Evolutionary conservation across 2,888 invertebrate genomes (phyloP), one percentile per base, ranked within the genome.

Genomic region (Harpalus rubripes): DNA sequence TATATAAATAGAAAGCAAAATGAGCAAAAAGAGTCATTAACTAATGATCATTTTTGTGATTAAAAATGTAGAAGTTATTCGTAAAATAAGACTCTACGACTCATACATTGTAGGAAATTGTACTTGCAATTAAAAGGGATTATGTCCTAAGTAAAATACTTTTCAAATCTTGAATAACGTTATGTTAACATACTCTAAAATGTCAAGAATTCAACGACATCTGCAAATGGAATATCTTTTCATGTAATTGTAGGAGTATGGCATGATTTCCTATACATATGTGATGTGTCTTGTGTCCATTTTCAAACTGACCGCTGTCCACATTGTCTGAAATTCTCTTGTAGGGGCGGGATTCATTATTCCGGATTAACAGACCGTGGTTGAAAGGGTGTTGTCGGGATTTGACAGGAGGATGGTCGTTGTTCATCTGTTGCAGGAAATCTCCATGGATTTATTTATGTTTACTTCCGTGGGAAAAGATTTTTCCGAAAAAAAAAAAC

Each of bases 221-320:
- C 32, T 32, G 32, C 32, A 32, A 32, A 32, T 32, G 1, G 32
- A 32, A 32, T 5, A 32, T 32, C 32, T 32, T 32, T 32, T 32
- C 32, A 32, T 32, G 32, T 4, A 32, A 32, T 32, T 22, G 32
- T 32, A 32, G 32, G 32, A 32, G 32, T 32, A 32, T 32, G 32
- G 5, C 6, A 32, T 32, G 32, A 32, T 32, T 32, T 32, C 5
- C 32, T 32, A 32, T 32, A 52, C 44, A 52, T 52, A 12, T 26
- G 26, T 68, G 26, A 15, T 15, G 10, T 32, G 15, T 26, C 10
- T 52, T 26, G 72, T 74, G 63, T 81, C 81, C 52, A 32, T 52
- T 81, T 81, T 68, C 81, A 81, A 15, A 65, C 81, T 81, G 81
- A 81, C 81, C 81, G 68, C 65, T 81, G 81, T 68, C 81, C 81